Evolutionary conservation across 2,113 vertebrate genomes (phyloP), one percentile per base, ranked within the genome.

Genomic region (Gulo gulo): DNA sequence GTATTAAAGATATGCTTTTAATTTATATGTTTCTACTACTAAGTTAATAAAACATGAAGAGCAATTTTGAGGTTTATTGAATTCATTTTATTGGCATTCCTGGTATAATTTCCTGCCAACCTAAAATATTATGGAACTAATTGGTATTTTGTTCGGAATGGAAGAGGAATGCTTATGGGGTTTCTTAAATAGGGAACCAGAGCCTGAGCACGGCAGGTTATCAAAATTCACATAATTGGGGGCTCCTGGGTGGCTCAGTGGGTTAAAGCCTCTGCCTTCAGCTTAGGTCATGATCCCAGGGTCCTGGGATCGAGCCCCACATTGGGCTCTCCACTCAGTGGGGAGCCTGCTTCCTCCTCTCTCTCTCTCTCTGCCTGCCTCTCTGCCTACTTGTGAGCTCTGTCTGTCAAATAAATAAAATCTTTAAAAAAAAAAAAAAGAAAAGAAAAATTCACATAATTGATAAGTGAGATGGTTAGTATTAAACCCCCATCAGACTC

Each of bases 141-240:
- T 45, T 76, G 34, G n/a, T 69, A 4, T 45, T 84, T 69, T 61
- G 18, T 84, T 71, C 16, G 8, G 23, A 57, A 84, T 20, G 24
- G 20, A 6, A 31, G 39, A 8, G 34, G 73, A 78, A 91, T 5
- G n/a, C 57, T 21, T 52, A 16, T 8, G 21, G 42, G 7, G 4
- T 24, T 10, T 10, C 83, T 79, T 67, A 59, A 63, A 45, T 42
- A 4, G 2, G 45, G 29, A 45, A 4, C 52, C 78, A 39, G 24
- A 15, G 39, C 1, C 0, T 1, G 6, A 59, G 14, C 23, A 4
- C 12, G 23, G 26, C 7, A 0, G 0, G 2, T 34, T 8, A 55
- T 26, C 26, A 57, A 52, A 79, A 50, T 8, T 21, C 0, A 24
- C 20, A 0, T 24, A 3, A 21, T 7, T 67, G 5, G 39, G 39